phyloP scores from a whole-genome alignment of 2,888 invertebrate species.

The Biston betularia region DNA sequence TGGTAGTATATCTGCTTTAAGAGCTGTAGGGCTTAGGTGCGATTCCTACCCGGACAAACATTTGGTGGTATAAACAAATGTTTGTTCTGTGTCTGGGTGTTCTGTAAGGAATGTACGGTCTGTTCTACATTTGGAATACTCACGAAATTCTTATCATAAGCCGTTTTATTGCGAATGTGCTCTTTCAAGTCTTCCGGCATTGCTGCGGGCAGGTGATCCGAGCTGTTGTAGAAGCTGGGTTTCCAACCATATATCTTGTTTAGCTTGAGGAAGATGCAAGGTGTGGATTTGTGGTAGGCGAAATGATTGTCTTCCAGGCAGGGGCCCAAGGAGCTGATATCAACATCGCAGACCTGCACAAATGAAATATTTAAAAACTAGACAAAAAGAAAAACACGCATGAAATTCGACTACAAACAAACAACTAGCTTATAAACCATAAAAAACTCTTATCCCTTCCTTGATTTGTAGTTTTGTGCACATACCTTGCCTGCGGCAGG shows the following conservation, averaged over 20 bases:
- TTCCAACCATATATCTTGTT: constrained; percentile 98
- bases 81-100: no score
- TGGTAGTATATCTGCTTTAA: no score
- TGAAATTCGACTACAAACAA: not conserved
- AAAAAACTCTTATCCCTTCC: not conserved
- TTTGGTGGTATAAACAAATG: not conserved
- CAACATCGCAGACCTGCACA: constrained; percentile 91
- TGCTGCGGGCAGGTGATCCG: constrained; percentile 88
- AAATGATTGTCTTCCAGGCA: constrained; percentile 95
- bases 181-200: constrained; percentile 92
- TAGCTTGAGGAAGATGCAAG: constrained; percentile 97
- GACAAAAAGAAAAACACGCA: not conserved
- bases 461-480: not conserved
- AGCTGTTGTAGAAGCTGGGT: constrained; percentile 93
- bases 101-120: no score
- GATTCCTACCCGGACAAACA: no score
- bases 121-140: no score
- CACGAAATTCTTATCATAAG: constrained; percentile 78
- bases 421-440: not conserved
- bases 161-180: constrained; percentile 87
- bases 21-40: no score
- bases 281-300: constrained; percentile 96
- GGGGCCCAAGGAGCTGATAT: constrained; percentile 92
- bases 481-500: constrained; percentile 87
- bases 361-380: not conserved